Evolutionary conservation across 2,797 vertebrate species (phyloP), one percentile per base, ranked within the genome.

Genomic region (Diplodus sargus): DNA sequence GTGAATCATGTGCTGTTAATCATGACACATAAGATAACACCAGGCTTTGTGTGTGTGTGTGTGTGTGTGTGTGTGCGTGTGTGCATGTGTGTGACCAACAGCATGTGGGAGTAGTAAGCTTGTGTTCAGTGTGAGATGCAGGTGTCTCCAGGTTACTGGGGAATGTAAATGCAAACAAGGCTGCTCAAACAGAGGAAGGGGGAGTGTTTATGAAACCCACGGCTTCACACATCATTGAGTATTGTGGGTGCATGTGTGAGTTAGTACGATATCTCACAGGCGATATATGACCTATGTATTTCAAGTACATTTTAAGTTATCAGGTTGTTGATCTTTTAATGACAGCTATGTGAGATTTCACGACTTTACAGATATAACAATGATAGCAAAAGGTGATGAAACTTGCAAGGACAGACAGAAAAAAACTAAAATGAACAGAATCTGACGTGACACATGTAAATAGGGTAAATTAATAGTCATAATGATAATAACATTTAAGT

Each of bases 91-190:
- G 53, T 14, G 28, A 61, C 43, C 47, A 54, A 59, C 69, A 89
- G 74, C 58, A 70, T 80, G 84, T 86, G 82, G 81, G 85, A 81
- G 84, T 70, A 76, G 54, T 71, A 73, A 42, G 74, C 51, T 77
- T 3, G 68, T 64, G 63, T 58, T 77, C 56, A 54, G 70, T 59
- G 62, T 43, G 65, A 90, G 85, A 87, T 89, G 81, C 79, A 91
- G 85, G 83, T 89, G 95, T 95, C 91, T 94, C 95, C 87, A 92
- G 90, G 94, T 91, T 90, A 94, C 93, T 87, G 76, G 57, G 85
- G 89, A 95, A 94, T 94, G 93, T 88, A 85, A 92, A 93, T 79
- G 91, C 83, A 87, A 88, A 85, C 85, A 84, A 78, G 80, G 74
- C 84, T 86, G 85, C 77, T 89, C 83, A 91, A 92, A 89, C 90